Evolutionary conservation across 2,888 invertebrate species (phyloP), one percentile per base, ranked within the genome.

Genomic region (Cerastis leucographa): DNA sequence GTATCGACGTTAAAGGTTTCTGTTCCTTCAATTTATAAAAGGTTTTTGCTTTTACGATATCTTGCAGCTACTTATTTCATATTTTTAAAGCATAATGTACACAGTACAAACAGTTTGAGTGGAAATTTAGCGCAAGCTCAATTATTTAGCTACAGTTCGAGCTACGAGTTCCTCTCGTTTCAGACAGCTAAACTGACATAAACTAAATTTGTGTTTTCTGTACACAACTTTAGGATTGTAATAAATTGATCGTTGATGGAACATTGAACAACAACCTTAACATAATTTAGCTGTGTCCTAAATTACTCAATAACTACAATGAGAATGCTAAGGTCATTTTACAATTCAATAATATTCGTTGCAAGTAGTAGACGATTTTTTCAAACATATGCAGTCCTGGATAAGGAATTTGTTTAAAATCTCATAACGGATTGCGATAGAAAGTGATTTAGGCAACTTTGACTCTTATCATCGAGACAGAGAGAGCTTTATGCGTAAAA

Each of bases 41-140:
- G 17, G 1, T 12, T 35, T 46, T 46, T 29, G 25, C 9, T n/a
- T n/a, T n/a, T n/a, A n/a, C n/a, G n/a, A n/a, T n/a, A n/a, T n/a
- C n/a, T n/a, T n/a, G n/a, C n/a, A n/a, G 29, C 25, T 11, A 17
- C 42, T 49, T n/a, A 2, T 68, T 71, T 71, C 81, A 67, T 64
- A 74, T 70, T 76, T 80, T 71, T 72, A 66, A 40, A 68, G 70
- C 64, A 61, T 67, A 74, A 61, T 72, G 22, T 61, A 65, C 75
- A 74, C 71, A 44, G 42, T 51, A 67, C 76, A 82, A 89, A 89
- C 83, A 90, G 83, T 74, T 80, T 78, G 78, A 84, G 83, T 76
- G 81, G 77, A 91, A 91, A 88, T 89, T 87, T 87, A 87, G 87
- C 88, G 80, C 77, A 78, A 89, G 87, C 91, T 91, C 87, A 92